Evolutionary conservation across 2,888 invertebrate species (phyloP), one percentile per base, ranked within the genome.

Genomic region (Drosophila yooni): DNA sequence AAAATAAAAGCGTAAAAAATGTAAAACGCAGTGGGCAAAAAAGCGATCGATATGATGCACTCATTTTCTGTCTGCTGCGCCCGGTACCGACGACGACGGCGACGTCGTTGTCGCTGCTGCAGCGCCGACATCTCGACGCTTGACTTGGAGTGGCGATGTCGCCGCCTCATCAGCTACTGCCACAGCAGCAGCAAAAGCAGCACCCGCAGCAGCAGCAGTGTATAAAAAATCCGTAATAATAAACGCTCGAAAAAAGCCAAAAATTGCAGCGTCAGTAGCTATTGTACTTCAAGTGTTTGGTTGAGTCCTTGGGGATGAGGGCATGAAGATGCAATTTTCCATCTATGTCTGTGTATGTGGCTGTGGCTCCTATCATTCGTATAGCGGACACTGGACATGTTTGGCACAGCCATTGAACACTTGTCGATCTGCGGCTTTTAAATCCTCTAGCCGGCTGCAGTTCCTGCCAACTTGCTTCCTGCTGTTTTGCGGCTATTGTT

Each of bases 41-140:
- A 91, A 89, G 87, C 92, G 92, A 92, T 92, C 92, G 92, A 92
- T 92, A 92, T 91, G 92, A 91, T 92, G 92, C 92, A 92, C 92
- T 92, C 92, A 92, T 93, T 92, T 79, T 92, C 91, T 93, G 93
- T 92, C 93, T 92, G 92, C 92, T 90, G 91, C 92, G 92, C 88
- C 81, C 89, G 88, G 63, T 74, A 82, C 73, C 74, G 66, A 61
- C 77, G 79, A 57, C 79, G 75, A 25, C 50, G 74, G 57, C 65
- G 73, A 34, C 74, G 68, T 52, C 62, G 72, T 36, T 70, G 79
- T 70, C 54, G 69, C 74, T 65, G 79, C 75, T 43, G 72, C 75
- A 58, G 74, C 72, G 74, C 57, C 73, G 65, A 57, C 76, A 76
- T 76, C 76, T 79, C 72, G 82, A 73, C 76, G 85, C 85, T 80